A percentile compares a stretch with the other conserved stretches of the same genome.
phyloP scores from a whole-genome alignment of 2,888 invertebrate species.

The Biston stratarius region DNA sequence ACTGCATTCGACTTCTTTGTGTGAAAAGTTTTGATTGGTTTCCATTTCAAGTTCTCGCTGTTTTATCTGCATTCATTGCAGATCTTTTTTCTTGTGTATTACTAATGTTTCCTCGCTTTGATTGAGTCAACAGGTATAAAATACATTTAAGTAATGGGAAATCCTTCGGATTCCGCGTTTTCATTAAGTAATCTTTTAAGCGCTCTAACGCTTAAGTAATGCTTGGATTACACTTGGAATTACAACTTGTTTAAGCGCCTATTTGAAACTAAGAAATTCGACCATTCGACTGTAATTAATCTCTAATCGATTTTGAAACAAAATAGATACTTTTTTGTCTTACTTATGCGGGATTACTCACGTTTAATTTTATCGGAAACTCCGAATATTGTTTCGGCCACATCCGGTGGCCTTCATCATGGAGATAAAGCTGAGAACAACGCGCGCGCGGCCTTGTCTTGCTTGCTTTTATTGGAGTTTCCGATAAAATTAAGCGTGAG shows the following conservation, averaged over 20 bases:
- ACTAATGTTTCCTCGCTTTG: constrained; percentile 26
- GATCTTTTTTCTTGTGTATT: constrained; percentile 17
- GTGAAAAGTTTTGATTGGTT: constrained; percentile 76
- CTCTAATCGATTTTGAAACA: constrained; percentile 11
- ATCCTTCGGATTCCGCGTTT: constrained; percentile 33
- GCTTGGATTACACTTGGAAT: constrained; percentile 36
- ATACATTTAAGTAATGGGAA: constrained; percentile 30
- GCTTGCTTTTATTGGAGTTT: too few species aligned
- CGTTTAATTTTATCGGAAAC: too few species aligned
- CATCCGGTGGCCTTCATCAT: too few species aligned
- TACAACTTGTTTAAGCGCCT: constrained; percentile 13
- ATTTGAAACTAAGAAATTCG: constrained; percentile 22
- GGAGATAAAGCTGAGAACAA: too few species aligned
- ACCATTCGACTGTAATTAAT: constrained; percentile 14
- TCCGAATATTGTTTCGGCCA: too few species aligned
- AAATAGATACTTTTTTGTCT: too few species aligned
- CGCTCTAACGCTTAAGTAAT: constrained; percentile 41
- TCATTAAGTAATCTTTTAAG: constrained; percentile 43
- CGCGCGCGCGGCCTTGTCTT: too few species aligned
- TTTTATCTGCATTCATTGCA: constrained; percentile 51
- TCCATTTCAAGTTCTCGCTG: constrained; percentile 57
- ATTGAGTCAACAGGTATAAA: constrained; percentile 34
- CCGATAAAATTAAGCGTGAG: too few species aligned
- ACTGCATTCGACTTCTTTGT: constrained; percentile 69
- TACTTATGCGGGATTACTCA: too few species aligned